Evolutionary conservation across 2,888 invertebrate genomes (phyloP).

Genomic region (Protophormia terraenovae): DNA sequence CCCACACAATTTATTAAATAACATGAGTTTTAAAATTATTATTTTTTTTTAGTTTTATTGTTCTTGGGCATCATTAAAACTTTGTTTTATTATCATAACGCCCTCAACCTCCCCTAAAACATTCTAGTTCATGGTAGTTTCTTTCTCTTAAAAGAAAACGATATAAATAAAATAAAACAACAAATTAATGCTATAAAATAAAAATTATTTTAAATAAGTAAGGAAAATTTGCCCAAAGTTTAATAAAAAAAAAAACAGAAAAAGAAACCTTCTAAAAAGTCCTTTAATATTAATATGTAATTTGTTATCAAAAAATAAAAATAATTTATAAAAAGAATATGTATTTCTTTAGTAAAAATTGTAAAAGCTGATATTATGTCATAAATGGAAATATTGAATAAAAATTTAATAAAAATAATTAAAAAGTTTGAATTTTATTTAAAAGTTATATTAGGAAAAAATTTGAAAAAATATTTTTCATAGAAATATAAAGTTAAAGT

Average conservation of each 20-base stretch:
- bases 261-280: conserved; percentile 60
- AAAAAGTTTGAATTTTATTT: no score
- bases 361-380: conserved; percentile 55
- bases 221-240: conserved; percentile 14
- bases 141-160: neutral
- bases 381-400: conserved; percentile 65
- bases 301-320: conserved; percentile 50
- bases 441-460: neutral
- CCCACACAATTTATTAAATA: neutral
- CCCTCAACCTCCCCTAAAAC: neutral
- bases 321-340: conserved; percentile 49
- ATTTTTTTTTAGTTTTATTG: neutral
- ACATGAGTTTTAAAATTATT: neutral
- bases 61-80: neutral
- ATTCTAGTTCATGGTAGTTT: neutral
- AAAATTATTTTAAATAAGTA: conserved; percentile 46
- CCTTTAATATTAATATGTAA: conserved; percentile 48
- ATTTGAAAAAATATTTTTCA: no score
- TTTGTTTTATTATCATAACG: neutral
- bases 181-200: neutral
- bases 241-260: conserved; percentile 7
- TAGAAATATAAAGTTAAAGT: no score
- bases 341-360: conserved; percentile 64
- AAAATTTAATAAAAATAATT: conserved; percentile 57
- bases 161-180: neutral